Base-by-base conservation (phyloP, 1,140 invertebrate genomes). In the Sitodiplosis mosellana region DNA sequence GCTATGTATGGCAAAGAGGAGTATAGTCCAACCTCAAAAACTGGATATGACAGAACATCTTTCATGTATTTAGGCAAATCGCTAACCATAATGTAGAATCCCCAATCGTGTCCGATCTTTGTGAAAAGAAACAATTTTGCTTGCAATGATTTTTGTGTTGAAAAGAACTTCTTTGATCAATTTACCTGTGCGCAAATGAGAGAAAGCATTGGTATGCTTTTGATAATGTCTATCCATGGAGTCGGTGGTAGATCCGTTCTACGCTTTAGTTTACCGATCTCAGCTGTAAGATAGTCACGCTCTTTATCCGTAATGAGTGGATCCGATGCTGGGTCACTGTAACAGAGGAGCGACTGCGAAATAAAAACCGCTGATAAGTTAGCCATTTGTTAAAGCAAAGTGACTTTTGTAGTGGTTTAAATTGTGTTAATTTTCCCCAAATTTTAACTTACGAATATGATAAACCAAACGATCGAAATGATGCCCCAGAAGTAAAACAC, bases 51-150 rank as follows among this genome's bases (percentile, higher is more conserved):
- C 8, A 94, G 66, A 2, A 92, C 81, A 59, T 83, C 79, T 50
- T 80, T 79, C 79, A 96, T 86, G 65, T 91, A 96, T 73, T 86
- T 87, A 2, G 91, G 91, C 17, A 96, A 67, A 61, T 90, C 84
- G 6, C 87, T 91, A 0, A 94, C 77, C 74, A 93, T 83, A 2
- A 87, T 93, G 59, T 92, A 94, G 63, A 91, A 88, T 33, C 86
- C 87, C 88, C 89, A 95, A 65, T 93, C 89, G 65, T 92, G 86
- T 18, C 86, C 85, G 56, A 89, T 73, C 54, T 75, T 64, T n/a
- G 38, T 19, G 42, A 46, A 47, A 20, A 47, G 58, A 64, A 63
- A 59, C n/a, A n/a, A 27, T 27, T 27, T 27, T 27, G 27, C n/a
- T n/a, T n/a, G n/a, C n/a, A 27, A 27, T 27, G 27, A 27, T 27